Evolutionary conservation across 2,113 vertebrate genomes (phyloP).

Genomic region (Psittacara wagleri): DNA sequence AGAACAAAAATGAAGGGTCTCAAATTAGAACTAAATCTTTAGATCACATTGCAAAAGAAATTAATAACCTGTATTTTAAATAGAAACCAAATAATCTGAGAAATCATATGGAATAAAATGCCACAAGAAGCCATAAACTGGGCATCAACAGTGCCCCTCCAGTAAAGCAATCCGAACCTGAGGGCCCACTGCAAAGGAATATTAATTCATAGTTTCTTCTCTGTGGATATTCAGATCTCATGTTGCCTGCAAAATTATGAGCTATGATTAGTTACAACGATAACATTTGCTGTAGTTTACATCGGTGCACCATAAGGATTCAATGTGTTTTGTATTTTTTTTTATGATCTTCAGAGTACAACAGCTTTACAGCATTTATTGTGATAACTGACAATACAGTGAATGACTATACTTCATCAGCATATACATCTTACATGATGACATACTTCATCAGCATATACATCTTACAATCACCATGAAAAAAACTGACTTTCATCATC

Average conservation of each 20-base stretch:
- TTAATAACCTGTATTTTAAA: neutral
- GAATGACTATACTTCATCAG: neutral
- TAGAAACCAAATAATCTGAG: neutral
- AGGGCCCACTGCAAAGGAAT: neutral
- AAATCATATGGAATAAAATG: neutral
- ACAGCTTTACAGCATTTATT: neutral
- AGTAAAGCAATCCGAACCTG: neutral
- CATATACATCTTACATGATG: neutral
- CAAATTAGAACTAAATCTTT: neutral
- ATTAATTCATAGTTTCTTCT: neutral
- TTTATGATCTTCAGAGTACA: neutral
- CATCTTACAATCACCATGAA: neutral
- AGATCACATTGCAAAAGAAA: neutral
- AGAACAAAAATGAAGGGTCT: neutral
- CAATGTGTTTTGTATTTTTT: neutral
- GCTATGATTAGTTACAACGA: neutral
- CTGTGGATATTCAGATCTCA: neutral
- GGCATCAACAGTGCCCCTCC: neutral
- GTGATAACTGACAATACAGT: neutral
- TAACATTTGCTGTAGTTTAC: neutral
- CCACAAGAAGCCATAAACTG: neutral
- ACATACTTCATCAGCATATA: neutral
- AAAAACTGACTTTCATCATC: neutral
- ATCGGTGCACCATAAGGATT: neutral
- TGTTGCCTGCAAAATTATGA: neutral